A percentile compares a stretch with the other conserved stretches of the same genome.
Conservation (phyloP, 2,888 invertebrate species). For the Nasonia oneida region DNA sequence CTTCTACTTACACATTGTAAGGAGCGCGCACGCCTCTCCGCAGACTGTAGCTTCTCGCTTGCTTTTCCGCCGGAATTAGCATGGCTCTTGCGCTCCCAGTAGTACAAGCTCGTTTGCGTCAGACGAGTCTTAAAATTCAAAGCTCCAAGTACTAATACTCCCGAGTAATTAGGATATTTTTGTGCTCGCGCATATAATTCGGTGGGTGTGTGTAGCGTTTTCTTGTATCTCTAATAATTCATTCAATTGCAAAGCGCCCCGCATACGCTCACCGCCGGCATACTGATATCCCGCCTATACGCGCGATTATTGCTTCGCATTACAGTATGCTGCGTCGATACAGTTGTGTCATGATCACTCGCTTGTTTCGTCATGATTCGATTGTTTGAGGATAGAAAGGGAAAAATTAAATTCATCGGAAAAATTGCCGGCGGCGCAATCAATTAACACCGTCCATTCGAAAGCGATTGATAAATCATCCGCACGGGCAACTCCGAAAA, state of each 20-base stretch:
- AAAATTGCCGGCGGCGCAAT: not conserved
- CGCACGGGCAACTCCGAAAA: not conserved
- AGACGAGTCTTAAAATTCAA: not conserved
- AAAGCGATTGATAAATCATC: not conserved
- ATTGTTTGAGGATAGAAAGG: too few species aligned
- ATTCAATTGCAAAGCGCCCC: not conserved
- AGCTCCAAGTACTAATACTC: not conserved
- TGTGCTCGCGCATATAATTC: not conserved
- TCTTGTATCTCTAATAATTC: not conserved
- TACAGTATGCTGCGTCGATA: not conserved
- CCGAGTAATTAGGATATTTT: not conserved
- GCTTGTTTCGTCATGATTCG: not conserved
- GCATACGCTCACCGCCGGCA: not conserved
- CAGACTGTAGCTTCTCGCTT: not conserved
- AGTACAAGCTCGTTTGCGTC: not conserved
- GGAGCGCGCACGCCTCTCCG: not conserved
- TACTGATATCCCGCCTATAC: not conserved
- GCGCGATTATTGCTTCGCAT: not conserved
- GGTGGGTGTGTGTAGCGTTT: not conserved
- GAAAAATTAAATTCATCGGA: too few species aligned
- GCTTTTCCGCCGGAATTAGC: not conserved
- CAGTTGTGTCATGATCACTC: not conserved
- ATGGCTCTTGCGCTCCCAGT: not conserved
- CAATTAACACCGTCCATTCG: not conserved
- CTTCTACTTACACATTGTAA: not conserved